These are phyloP conservation scores for Didymodactylos carnosus DNA, from an alignment of 2,888 invertebrate species.

Conservation along the genomic window DNA sequence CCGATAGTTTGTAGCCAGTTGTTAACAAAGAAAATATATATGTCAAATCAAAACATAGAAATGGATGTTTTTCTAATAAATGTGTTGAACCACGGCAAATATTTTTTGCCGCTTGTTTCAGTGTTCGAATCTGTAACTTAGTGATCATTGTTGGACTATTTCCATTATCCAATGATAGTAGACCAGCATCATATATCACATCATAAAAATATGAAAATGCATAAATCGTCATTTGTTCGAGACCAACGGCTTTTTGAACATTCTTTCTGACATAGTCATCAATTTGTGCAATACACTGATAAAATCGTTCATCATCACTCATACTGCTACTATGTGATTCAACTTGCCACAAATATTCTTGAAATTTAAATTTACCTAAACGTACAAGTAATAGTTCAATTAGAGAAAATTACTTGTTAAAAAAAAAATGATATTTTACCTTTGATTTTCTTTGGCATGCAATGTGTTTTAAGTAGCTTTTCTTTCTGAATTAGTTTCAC, in stretches of 20 bases:
- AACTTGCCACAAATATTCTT: too few species aligned
- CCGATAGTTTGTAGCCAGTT: neutral
- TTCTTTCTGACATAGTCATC: neutral
- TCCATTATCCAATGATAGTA: neutral
- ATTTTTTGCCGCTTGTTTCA: neutral
- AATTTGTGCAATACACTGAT: too few species aligned
- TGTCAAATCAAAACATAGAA: conserved; percentile 8
- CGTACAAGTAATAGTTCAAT: too few species aligned
- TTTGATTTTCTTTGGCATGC: too few species aligned
- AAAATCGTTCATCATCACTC: too few species aligned
- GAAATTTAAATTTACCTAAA: too few species aligned
- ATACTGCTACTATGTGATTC: too few species aligned
- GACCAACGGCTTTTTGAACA: neutral
- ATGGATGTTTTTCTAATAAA: neutral
- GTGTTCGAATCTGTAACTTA: neutral
- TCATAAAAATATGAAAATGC: neutral
- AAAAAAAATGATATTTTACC: too few species aligned
- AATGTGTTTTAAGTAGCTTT: too few species aligned
- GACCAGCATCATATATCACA: neutral
- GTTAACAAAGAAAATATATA: conserved; percentile 4
- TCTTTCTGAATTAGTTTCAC: too few species aligned
- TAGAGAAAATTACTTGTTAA: too few species aligned
- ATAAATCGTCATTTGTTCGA: neutral
- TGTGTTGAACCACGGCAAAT: neutral
- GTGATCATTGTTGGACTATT: too few species aligned